phyloP scores from a whole-genome alignment of 2,113 vertebrate species.

The Ahaetulla prasina region DNA sequence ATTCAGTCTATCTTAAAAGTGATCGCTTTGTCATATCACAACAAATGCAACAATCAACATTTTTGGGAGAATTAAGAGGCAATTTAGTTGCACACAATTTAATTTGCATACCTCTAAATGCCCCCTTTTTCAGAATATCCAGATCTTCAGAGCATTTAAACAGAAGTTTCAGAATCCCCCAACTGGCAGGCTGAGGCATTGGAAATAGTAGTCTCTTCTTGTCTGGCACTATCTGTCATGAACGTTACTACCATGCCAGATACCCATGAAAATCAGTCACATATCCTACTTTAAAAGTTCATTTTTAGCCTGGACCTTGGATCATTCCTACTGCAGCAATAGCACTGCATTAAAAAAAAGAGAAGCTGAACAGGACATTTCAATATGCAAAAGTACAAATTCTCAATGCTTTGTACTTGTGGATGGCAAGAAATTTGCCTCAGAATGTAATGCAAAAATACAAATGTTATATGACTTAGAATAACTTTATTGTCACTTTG shows the following conservation, averaged over 20 bases:
- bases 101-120: slow-evolving; percentile 49
- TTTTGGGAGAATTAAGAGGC: slow-evolving; percentile 41
- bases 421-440: slow-evolving; percentile 39
- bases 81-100: slow-evolving; percentile 42
- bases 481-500: no score
- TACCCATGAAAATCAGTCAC: slow-evolving; percentile 43
- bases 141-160: slow-evolving; percentile 54
- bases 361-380: slow-evolving; percentile 43
- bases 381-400: slow-evolving; percentile 46
- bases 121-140: slow-evolving; percentile 52
- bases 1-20: background rate
- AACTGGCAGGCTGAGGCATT: slow-evolving; percentile 47
- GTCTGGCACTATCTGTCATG: slow-evolving; percentile 44
- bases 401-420: slow-evolving; percentile 28
- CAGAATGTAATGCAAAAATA: background rate
- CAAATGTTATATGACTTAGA: rapidly evolving
- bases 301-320: slow-evolving; percentile 48
- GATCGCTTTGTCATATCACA: slow-evolving; percentile 16
- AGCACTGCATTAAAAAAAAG: slow-evolving; percentile 54
- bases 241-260: slow-evolving; percentile 47
- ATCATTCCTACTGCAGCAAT: slow-evolving; percentile 41
- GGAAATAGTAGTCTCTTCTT: slow-evolving; percentile 49
- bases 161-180: slow-evolving; percentile 48
- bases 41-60: slow-evolving; percentile 6
- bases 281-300: slow-evolving; percentile 56